Base-by-base conservation (phyloP, 2,797 vertebrate species). In the Bradypodion ventrale region DNA sequence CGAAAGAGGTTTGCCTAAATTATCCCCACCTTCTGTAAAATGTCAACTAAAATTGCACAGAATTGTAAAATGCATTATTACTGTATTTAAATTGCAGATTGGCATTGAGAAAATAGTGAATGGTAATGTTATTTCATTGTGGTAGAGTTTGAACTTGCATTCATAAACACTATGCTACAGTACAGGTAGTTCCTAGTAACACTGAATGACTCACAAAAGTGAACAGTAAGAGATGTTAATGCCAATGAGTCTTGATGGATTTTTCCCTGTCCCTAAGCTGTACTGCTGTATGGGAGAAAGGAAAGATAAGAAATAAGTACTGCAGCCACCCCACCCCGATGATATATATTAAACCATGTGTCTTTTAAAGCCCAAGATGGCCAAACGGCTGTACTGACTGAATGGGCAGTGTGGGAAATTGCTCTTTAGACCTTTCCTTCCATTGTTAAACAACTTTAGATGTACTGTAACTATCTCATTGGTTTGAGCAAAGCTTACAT, bases 141-240 rank as follows among this genome's bases (percentile, higher is more conserved):
- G 23, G 23, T 46, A 13, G 46, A 19, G 19, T 21, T 83, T 66
- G 60, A 75, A 29, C 44, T 49, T 8, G 29, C 19, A 52, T 66
- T 63, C 23, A 63, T 10, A 23, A 27, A 35, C 35, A 37, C 25
- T 59, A 35, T 21, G n/a, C n/a, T 32, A 75, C 19, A 35, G 16
- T n/a, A n/a, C n/a, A n/a, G n/a, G n/a, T 7, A 49, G 72, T 32
- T 23, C 46, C 92, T 91, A 81, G 87, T 90, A 75, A 80, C 86
- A 85, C 90, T 84, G 83, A 87, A 74, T 0, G 44, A 77, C 86
- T 66, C 0, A 0, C 21, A 56, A 25, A 84, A 81, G 56, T 79
- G 89, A 94, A 83, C 84, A 75, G 2, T 77, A 75, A 87, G 89
- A 84, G 81, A 66, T 56, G 75, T 0, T 9, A 72, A 46, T 75